phyloP scores from a whole-genome alignment of 2,797 vertebrate species.

The Glyptemys insculpta region DNA sequence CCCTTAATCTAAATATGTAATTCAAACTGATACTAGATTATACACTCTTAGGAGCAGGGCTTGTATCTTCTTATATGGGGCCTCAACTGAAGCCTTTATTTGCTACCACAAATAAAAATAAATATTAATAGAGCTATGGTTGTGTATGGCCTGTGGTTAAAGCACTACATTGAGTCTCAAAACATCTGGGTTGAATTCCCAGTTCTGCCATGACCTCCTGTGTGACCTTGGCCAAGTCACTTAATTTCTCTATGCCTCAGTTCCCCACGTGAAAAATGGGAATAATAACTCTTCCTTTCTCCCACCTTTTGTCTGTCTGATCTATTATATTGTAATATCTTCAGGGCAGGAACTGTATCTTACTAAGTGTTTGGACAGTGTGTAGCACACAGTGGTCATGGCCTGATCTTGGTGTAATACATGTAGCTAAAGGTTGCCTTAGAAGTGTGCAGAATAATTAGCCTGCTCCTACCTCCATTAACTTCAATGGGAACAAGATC shows the following conservation, averaged over 20 bases:
- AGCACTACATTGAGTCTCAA: rapidly evolving
- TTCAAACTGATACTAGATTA: neutral
- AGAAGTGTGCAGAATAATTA: neutral
- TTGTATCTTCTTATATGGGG: neutral
- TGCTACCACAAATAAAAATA: neutral
- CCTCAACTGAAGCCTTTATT: neutral
- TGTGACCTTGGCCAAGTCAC: neutral
- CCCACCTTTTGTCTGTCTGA: neutral
- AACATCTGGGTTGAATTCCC: rapidly evolving
- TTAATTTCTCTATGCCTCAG: neutral
- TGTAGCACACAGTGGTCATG: neutral
- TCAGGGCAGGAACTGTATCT: neutral
- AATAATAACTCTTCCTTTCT: neutral
- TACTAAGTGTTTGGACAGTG: neutral
- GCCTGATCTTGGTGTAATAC: neutral
- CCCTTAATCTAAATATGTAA: neutral
- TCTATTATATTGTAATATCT: rapidly evolving
- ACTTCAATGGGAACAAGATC: neutral
- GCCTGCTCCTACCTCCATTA: rapidly evolving
- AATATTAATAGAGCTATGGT: neutral
- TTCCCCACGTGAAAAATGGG: neutral
- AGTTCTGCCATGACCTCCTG: neutral
- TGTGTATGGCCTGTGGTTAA: neutral
- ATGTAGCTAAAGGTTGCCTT: neutral
- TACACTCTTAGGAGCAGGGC: neutral